These are phyloP conservation scores for Thomomys bottae DNA, from an alignment of 2,113 vertebrate species.

Conservation along the genomic window DNA sequence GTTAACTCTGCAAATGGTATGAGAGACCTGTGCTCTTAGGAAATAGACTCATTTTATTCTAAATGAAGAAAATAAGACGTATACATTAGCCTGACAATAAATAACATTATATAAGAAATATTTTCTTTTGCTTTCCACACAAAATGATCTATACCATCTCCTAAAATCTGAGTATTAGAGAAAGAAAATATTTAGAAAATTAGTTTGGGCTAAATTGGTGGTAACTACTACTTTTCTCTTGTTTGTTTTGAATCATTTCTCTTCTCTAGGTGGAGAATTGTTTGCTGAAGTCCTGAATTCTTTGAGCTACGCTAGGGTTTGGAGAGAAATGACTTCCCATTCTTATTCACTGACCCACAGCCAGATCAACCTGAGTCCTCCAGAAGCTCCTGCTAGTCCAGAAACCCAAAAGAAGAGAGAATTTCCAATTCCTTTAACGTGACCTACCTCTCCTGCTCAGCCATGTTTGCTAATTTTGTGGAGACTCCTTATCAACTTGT, in stretches of 20 bases:
- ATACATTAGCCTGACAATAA: not conserved
- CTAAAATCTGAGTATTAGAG: not conserved
- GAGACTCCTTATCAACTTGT: slow-evolving; percentile 50
- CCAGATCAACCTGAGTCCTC: not conserved
- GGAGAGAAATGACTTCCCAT: not conserved
- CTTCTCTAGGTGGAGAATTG: not conserved
- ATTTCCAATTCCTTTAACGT: not conserved
- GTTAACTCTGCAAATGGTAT: not conserved
- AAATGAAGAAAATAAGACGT: slow-evolving; percentile 1
- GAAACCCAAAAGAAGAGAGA: slow-evolving; percentile 37
- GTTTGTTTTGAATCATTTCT: not conserved
- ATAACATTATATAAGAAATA: not conserved
- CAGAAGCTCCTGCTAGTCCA: not conserved
- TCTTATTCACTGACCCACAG: slow-evolving; percentile 15
- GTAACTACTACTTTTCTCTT: not conserved
- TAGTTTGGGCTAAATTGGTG: not conserved
- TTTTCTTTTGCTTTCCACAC: not conserved
- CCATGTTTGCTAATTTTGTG: not conserved
- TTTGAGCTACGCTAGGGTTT: not conserved
- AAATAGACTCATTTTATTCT: not conserved
- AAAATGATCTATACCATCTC: not conserved
- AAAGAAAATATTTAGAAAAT: slow-evolving; percentile 4
- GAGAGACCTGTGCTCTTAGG: not conserved
- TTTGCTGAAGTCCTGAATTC: not conserved
- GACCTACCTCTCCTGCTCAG: not conserved